Evolutionary conservation across 2,113 vertebrate species (phyloP).

Genomic region (Scalopus aquaticus): DNA sequence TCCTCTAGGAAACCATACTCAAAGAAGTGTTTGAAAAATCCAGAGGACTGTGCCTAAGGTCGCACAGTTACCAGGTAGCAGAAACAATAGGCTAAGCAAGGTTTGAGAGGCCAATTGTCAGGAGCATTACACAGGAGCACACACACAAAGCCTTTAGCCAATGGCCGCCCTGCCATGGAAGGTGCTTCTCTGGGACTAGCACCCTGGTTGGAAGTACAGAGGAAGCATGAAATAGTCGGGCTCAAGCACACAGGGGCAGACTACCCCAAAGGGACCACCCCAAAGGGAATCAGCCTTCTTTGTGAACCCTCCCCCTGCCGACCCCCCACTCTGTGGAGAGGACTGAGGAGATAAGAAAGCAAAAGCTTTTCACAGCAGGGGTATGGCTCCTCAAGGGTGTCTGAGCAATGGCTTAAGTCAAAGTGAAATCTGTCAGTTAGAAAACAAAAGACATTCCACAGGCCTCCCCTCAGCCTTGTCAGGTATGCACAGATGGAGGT

Average conservation of each 20-base stretch:
- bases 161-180: rapidly evolving
- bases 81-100: no score
- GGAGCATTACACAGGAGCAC: not conserved
- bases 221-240: not conserved
- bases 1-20: not conserved
- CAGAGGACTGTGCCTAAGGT: no score
- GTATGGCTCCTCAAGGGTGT: not conserved
- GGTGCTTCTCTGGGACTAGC: not conserved
- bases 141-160: not conserved
- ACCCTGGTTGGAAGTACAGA: not conserved
- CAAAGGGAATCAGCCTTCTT: not conserved
- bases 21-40: no score
- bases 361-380: not conserved
- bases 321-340: not conserved
- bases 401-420: not conserved
- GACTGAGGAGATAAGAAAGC: not conserved
- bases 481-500: rapidly evolving
- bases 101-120: no score
- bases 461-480: not conserved
- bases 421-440: not conserved
- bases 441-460: not conserved
- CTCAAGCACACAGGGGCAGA: not conserved
- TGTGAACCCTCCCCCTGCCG: not conserved
- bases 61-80: no score
- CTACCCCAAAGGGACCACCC: no score